Conservation (phyloP, 2,888 invertebrate genomes). For the Drosophila anceps region DNA sequence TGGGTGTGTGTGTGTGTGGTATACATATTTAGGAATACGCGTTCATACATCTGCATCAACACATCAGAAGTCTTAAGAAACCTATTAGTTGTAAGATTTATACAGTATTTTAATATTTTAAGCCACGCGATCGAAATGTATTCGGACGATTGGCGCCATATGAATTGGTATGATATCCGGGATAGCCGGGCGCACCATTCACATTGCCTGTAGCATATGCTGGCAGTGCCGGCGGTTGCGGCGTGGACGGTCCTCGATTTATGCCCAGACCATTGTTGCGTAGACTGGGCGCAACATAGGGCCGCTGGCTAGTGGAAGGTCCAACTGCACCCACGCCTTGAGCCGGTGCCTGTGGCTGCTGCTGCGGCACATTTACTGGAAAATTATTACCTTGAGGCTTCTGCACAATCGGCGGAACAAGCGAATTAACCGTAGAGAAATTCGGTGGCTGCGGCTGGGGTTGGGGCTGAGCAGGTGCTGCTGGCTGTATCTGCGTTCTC, state of each 20-base stretch:
- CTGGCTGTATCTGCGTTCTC: conserved; percentile 65
- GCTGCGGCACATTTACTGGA: conserved; percentile 35
- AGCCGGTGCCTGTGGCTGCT: conserved; percentile 35
- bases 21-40: conserved; percentile 58
- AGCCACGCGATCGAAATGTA: conserved; percentile 80
- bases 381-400: conserved; percentile 38
- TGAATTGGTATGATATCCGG: conserved; percentile 37
- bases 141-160: conserved; percentile 71
- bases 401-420: conserved; percentile 56
- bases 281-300: conserved; percentile 83
- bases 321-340: conserved; percentile 24
- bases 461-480: conserved; percentile 41
- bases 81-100: conserved; percentile 34
- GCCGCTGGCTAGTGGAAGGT: conserved; percentile 82
- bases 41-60: conserved; percentile 37
- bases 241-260: conserved; percentile 61
- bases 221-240: conserved; percentile 26
- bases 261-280: conserved; percentile 77
- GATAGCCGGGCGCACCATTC: conserved; percentile 61
- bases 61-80: conserved; percentile 46
- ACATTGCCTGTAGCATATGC: conserved; percentile 27
- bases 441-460: conserved; percentile 48
- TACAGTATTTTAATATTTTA: conserved; percentile 77
- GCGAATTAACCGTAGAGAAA: conserved; percentile 60
- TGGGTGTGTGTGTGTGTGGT: conserved; percentile 12